Conservation (phyloP, 2,888 invertebrate species). For the Nephrotoma guestfalica region DNA sequence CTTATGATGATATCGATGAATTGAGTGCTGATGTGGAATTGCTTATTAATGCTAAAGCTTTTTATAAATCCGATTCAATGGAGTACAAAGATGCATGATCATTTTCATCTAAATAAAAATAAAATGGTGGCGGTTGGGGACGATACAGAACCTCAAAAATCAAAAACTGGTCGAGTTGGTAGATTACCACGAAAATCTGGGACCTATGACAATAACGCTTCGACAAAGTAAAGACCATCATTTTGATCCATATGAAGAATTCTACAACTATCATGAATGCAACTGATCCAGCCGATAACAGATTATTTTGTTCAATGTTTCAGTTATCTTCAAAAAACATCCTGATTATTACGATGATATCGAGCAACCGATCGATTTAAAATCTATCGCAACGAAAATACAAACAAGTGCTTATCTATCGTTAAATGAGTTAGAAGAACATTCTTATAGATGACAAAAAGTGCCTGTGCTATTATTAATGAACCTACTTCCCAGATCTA, state of each 20-base stretch:
- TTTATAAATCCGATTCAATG: constrained; percentile 72
- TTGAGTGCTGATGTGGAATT: constrained; percentile 80
- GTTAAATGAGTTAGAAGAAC: constrained; percentile 74
- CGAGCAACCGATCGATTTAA: constrained; percentile 86
- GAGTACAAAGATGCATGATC: constrained; percentile 83
- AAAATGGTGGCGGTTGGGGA: constrained; percentile 23
- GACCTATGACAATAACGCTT: constrained; percentile 43
- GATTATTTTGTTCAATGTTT: constrained; percentile 76
- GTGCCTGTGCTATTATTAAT: constrained; percentile 93
- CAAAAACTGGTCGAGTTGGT: constrained; percentile 19
- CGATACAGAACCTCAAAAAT: constrained; percentile 24
- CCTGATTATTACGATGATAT: constrained; percentile 94
- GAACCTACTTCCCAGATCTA: constrained; percentile 94
- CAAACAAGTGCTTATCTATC: constrained; percentile 66
- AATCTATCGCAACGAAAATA: constrained; percentile 82
- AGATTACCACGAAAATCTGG: constrained; percentile 25
- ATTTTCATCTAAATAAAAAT: constrained; percentile 42
- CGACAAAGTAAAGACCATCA: constrained; percentile 63
- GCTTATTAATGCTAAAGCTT: constrained; percentile 86
- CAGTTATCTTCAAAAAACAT: constrained; percentile 89
- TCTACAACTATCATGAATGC: constrained; percentile 79
- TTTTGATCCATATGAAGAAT: constrained; percentile 65
- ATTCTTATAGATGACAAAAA: constrained; percentile 76
- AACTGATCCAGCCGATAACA: constrained; percentile 55
- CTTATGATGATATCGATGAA: constrained; percentile 88